phyloP scores from a whole-genome alignment of 2,888 invertebrate species.

The Cremastobaeus sp. region DNA sequence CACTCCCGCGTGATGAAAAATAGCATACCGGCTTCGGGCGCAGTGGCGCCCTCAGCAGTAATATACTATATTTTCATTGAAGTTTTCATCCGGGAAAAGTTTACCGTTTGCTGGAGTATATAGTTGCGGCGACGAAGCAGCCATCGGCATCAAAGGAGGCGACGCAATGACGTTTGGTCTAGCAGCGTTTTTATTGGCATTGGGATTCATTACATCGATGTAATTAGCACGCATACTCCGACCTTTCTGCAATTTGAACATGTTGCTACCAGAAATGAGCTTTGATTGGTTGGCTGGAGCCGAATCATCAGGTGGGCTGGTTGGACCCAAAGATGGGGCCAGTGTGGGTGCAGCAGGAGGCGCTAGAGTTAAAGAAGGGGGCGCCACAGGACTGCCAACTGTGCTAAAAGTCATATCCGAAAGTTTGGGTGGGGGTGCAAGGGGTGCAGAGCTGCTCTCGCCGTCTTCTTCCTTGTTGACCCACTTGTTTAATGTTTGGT shows the following conservation, averaged over 20 bases:
- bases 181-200: conserved; percentile 78
- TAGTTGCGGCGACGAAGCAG: conserved; percentile 79
- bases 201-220: conserved; percentile 92
- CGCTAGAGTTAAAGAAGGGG: too few species aligned
- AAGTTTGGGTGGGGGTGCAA: conserved; percentile 86
- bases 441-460: conserved; percentile 79
- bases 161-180: conserved; percentile 76
- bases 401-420: conserved; percentile 79
- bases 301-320: conserved; percentile 56
- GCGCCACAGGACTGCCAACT: background rate
- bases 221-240: conserved; percentile 86
- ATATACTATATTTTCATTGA: background rate
- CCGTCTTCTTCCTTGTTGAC: conserved; percentile 88
- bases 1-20: too few species aligned
- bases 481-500: conserved; percentile 92
- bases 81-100: background rate
- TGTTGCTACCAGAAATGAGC: conserved; percentile 81
- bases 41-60: background rate
- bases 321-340: background rate
- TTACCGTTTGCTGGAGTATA: conserved; percentile 81
- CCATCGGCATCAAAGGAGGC: conserved; percentile 77
- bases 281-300: conserved; percentile 64
- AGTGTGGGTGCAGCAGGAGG: conserved; percentile 2
- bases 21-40: background rate
- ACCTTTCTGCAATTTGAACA: conserved; percentile 88